These are phyloP conservation scores for Lateolabrax maculatus DNA, from an alignment of 2,797 vertebrate species.

Conservation along the genomic window DNA sequence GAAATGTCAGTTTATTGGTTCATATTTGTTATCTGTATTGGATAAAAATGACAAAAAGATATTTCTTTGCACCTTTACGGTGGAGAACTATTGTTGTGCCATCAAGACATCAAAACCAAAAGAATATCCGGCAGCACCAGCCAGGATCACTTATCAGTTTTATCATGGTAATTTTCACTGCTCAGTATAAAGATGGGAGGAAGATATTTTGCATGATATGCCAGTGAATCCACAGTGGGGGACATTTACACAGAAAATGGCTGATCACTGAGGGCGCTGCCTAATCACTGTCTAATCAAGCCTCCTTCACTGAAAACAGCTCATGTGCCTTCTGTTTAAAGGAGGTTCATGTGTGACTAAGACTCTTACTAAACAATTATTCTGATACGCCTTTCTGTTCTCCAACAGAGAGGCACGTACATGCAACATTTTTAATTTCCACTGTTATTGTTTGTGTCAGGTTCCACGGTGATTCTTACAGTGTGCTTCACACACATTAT, in stretches of 20 bases:
- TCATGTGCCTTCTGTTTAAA: constrained; percentile 28
- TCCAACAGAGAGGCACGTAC: neutral
- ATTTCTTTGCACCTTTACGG: neutral
- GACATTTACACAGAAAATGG: constrained; percentile 15
- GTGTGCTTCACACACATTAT: too few relatives aligned
- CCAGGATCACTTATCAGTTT: neutral
- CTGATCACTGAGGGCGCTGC: constrained; percentile 25
- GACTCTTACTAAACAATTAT: constrained; percentile 25
- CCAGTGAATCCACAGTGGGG: constrained; percentile 13
- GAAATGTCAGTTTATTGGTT: constrained; percentile 10
- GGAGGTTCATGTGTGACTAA: neutral
- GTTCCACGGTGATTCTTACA: constrained; percentile 7
- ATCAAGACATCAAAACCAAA: constrained; percentile 2
- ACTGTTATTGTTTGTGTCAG: constrained; percentile 6
- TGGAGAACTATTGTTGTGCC: neutral
- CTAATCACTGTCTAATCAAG: constrained; percentile 46
- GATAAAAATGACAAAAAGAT: constrained; percentile 1
- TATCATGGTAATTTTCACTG: neutral
- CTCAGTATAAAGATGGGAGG: neutral
- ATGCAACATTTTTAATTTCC: constrained; percentile 11
- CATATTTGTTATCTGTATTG: neutral
- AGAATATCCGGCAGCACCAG: neutral
- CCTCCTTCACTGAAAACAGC: constrained; percentile 41
- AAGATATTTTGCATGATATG: neutral
- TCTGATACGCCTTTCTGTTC: constrained; percentile 34